A percentile compares a stretch with the other conserved stretches of the same genome.
These are phyloP conservation scores for Marasmarcha lunaedactyla DNA, from an alignment of 2,888 invertebrate species.

Conservation along the genomic window DNA sequence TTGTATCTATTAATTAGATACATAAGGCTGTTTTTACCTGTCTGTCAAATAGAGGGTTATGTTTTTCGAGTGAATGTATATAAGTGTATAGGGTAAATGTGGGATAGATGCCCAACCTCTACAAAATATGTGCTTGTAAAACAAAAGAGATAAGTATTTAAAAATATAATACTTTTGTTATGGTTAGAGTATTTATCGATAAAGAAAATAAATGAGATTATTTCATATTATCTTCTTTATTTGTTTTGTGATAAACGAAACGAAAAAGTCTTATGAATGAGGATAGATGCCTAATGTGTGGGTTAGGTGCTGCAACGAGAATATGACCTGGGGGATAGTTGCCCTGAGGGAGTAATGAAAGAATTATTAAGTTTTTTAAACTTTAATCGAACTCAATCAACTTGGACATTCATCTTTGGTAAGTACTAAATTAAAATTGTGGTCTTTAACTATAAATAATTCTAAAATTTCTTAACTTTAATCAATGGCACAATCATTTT, in stretches of 20 bases:
- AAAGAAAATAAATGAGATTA: not conserved
- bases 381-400: not conserved
- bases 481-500: not conserved
- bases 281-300: slow-evolving; percentile 1
- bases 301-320: not conserved
- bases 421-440: too few species aligned
- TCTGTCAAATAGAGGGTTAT: too few species aligned
- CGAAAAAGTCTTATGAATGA: not conserved
- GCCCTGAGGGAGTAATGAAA: not conserved
- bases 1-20: too few species aligned
- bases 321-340: not conserved
- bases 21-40: too few species aligned
- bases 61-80: too few species aligned
- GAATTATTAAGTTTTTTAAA: not conserved
- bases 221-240: not conserved
- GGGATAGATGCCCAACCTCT: not conserved
- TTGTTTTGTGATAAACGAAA: not conserved
- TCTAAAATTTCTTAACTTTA: not conserved
- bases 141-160: not conserved
- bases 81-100: not conserved
- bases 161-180: not conserved
- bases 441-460: not conserved
- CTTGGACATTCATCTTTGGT: not conserved
- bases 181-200: not conserved
- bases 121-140: not conserved